Percentiles rank a stretch among this genome's conserved stretches.
phyloP scores from a whole-genome alignment of 2,113 vertebrate species.

The Oncorhynchus mykiss region DNA sequence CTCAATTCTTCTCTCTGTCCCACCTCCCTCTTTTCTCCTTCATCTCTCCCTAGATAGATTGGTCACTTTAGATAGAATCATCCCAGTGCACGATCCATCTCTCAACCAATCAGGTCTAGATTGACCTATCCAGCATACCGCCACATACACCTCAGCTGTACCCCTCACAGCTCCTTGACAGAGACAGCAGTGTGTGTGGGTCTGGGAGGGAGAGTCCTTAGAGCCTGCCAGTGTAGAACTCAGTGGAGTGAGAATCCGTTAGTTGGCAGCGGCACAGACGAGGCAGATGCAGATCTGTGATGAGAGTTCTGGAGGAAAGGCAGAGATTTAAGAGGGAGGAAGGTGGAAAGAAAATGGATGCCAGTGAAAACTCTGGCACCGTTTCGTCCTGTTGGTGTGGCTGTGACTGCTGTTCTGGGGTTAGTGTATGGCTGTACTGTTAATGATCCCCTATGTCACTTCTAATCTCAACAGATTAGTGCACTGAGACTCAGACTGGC shows the following conservation, averaged over 20 bases:
- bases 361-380: neutral
- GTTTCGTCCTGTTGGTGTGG: neutral
- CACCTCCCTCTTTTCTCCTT: neutral
- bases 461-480: neutral
- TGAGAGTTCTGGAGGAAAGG: neutral
- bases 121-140: slow-evolving; percentile 9
- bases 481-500: neutral
- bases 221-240: neutral
- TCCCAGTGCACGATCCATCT: neutral
- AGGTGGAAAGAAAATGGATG: neutral
- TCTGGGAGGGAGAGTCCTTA: neutral
- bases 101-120: slow-evolving; percentile 1
- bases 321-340: neutral
- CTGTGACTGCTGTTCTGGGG: neutral
- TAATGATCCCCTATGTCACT: neutral
- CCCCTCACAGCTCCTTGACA: neutral
- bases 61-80: neutral
- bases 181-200: neutral
- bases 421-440: neutral
- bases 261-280: neutral
- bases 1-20: neutral
- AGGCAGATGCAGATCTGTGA: neutral
- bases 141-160: neutral
- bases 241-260: neutral
- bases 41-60: slow-evolving; percentile 5